Evolutionary conservation across 1,140 invertebrate genomes (phyloP).

Genomic region (Philotrypesis tridentata): DNA sequence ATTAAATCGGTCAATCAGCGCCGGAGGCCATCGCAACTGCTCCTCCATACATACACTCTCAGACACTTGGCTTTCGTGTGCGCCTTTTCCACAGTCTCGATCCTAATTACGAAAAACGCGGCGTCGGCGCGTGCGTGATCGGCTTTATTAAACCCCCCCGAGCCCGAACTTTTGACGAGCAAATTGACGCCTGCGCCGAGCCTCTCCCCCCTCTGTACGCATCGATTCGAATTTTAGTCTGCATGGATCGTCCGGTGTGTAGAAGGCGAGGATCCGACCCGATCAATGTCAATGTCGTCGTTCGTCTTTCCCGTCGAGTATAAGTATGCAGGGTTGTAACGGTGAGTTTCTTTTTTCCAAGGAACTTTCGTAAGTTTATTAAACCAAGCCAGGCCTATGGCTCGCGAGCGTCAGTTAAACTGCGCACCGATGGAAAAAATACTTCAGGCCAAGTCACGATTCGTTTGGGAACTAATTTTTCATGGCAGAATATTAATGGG

Average conservation of each 20-base stretch:
- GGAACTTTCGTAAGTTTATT: not conserved
- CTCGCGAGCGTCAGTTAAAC: not conserved
- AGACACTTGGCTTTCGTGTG: not conserved
- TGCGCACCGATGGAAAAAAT: too few species aligned
- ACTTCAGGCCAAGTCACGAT: too few species aligned
- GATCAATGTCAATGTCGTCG: slow-evolving; percentile 28
- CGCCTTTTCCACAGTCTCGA: not conserved
- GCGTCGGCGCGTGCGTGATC: not conserved
- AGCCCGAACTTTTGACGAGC: slow-evolving; percentile 20
- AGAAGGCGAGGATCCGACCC: not conserved
- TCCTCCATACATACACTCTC: not conserved
- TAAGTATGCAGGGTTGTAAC: not conserved
- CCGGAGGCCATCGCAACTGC: not conserved
- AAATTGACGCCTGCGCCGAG: slow-evolving; percentile 15
- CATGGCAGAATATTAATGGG: too few species aligned
- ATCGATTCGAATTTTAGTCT: too few species aligned
- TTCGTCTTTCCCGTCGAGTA: not conserved
- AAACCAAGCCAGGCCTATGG: too few species aligned
- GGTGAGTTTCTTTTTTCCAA: not conserved
- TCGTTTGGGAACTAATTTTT: too few species aligned
- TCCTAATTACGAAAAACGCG: slow-evolving; percentile 24
- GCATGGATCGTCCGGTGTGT: too few species aligned
- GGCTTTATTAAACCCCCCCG: slow-evolving; percentile 16
- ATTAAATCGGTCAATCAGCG: slow-evolving; percentile 32
- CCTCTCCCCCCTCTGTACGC: not conserved